These are phyloP conservation scores for Palloptera scutellata DNA, from an alignment of 2,888 invertebrate species.

Conservation along the genomic window DNA sequence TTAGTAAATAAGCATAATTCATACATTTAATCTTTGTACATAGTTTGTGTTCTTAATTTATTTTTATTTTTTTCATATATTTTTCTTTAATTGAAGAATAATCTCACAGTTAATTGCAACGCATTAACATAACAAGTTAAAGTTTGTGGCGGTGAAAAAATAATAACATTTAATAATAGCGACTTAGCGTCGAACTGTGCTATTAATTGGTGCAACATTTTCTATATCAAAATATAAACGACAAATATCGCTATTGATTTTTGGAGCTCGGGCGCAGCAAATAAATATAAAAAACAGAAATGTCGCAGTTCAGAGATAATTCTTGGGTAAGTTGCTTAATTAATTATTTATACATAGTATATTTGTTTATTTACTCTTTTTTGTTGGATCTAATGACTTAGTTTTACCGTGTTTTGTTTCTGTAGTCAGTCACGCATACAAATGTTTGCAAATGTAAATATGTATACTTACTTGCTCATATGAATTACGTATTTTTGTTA, in stretches of 20 bases:
- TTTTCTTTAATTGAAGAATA: too few species aligned
- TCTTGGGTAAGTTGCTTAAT: slow-evolving; percentile 44
- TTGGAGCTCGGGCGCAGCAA: background rate
- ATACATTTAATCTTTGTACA: too few species aligned
- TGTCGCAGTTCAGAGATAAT: slow-evolving; percentile 50
- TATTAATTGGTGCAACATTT: background rate
- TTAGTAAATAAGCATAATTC: too few species aligned
- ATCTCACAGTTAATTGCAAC: background rate
- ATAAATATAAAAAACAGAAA: slow-evolving; percentile 31
- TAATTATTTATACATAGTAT: background rate
- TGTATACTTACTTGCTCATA: too few species aligned
- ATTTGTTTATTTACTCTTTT: slow-evolving; percentile 6
- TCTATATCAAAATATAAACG: background rate
- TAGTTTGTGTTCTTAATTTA: too few species aligned
- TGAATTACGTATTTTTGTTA: too few species aligned
- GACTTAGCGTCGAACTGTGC: too few species aligned
- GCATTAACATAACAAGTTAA: slow-evolving; percentile 23
- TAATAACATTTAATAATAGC: too few species aligned
- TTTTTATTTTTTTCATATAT: too few species aligned
- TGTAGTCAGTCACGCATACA: background rate
- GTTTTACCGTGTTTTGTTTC: slow-evolving; percentile 1
- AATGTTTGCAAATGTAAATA: background rate
- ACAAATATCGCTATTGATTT: background rate
- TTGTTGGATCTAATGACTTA: background rate
- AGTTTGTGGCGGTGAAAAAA: slow-evolving; percentile 3